phyloP scores from a whole-genome alignment of 2,888 invertebrate species.

The Anoncus sp. region DNA sequence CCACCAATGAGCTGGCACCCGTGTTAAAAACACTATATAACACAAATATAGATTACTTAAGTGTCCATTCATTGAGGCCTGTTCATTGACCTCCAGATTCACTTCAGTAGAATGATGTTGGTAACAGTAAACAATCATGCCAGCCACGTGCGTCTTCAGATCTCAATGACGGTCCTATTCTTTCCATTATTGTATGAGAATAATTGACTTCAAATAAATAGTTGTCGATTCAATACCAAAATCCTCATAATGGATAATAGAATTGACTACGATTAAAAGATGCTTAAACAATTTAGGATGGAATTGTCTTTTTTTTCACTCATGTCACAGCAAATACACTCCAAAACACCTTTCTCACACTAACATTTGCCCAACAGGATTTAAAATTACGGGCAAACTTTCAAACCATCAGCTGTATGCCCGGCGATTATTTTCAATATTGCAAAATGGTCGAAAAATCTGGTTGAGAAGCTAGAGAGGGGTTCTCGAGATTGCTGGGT shows the following conservation, averaged over 20 bases:
- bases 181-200: not conserved
- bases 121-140: not conserved
- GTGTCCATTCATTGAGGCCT: too few relatives aligned
- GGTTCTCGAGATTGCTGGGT: conserved; percentile 21
- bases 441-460: conserved; percentile 40
- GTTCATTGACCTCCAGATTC: too few relatives aligned
- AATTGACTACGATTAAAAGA: not conserved
- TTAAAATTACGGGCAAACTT: conserved; percentile 1
- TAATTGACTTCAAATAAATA: not conserved
- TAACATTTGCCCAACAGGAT: not conserved
- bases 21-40: too few relatives aligned
- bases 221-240: not conserved
- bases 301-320: not conserved
- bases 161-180: not conserved
- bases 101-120: not conserved
- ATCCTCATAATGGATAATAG: not conserved
- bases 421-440: not conserved
- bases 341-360: not conserved
- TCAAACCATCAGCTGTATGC: not conserved
- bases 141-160: not conserved
- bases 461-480: conserved; percentile 20
- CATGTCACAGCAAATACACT: not conserved
- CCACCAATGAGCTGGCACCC: not conserved
- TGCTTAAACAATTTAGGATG: not conserved
- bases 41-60: too few relatives aligned